Evolutionary conservation across 2,113 vertebrate genomes (phyloP).

Genomic region (Anhinga anhinga): DNA sequence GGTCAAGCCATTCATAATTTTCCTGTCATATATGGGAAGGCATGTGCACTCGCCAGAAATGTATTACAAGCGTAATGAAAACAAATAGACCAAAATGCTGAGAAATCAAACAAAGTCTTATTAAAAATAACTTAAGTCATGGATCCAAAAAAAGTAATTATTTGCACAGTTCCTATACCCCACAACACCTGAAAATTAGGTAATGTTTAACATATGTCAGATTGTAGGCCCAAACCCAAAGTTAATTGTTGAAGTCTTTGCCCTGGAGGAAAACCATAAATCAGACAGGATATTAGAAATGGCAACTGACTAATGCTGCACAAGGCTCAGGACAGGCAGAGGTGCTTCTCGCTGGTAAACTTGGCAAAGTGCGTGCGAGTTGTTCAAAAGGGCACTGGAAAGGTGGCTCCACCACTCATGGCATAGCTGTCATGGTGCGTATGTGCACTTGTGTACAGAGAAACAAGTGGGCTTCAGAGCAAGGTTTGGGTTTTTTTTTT

Average conservation of each 20-base stretch:
- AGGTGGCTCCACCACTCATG: neutral
- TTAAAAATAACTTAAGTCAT: conserved; percentile 27
- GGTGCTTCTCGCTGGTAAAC: neutral
- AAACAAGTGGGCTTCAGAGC: neutral
- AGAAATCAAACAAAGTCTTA: conserved; percentile 43
- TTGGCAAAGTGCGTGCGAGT: neutral
- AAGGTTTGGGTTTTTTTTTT: neutral
- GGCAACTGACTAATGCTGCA: neutral
- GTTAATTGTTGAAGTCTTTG: conserved; percentile 39
- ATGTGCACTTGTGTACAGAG: neutral
- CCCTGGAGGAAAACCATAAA: conserved; percentile 49
- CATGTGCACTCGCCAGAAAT: neutral
- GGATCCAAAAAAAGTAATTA: conserved; percentile 36
- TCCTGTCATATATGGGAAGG: neutral
- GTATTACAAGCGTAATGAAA: conserved; percentile 47
- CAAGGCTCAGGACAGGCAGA: neutral
- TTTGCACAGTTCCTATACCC: conserved; percentile 13
- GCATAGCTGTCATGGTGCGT: fast-evolving
- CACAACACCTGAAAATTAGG: conserved; percentile 57
- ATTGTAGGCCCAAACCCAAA: conserved; percentile 24
- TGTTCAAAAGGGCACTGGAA: neutral
- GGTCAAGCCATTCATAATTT: conserved; percentile 18
- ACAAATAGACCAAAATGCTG: conserved; percentile 25
- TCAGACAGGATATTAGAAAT: conserved; percentile 51
- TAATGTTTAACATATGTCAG: conserved; percentile 53